Evolutionary conservation across 2,113 vertebrate species (phyloP), one percentile per base, ranked within the genome.

Genomic region (Chlorodrepanis virens): DNA sequence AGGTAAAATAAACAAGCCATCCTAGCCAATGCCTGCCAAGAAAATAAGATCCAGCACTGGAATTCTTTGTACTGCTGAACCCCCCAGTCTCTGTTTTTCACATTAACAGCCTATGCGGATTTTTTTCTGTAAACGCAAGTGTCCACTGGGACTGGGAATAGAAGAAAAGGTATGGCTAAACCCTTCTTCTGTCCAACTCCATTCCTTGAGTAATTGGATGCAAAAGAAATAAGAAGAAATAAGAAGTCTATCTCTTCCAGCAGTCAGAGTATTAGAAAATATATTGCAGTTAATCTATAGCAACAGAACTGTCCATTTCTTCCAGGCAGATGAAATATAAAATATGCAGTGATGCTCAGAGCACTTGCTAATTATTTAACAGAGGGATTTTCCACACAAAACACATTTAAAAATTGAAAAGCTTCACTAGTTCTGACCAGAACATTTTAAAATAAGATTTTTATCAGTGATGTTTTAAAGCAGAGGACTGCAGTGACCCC

Each of bases 1-100:
- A 95, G 71, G 33, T 89, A 95, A 96, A 94, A 94, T 47, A 94
- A 96, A 81, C 25, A 90, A 86, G 74, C 21, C 53, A 65, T 79
- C 7, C 35, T 11, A 85, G 45, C 19, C 22, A 78, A 13, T 37
- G 23, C 5, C 3, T 5, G 50, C 56, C 72, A 91, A 90, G 61
- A 79, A 89, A 89, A 69, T 79, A 94, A 87, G 42, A 95, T 79
- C 70, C 74, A 92, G 77, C 20, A 68, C 35, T 71, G 60, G 54
- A 63, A 50, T 79, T 49, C 35, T 92, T 65, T 31, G 14, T 74
- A 68, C n/a, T 79, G 44, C 64, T 84, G 44, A 82, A 49, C 25
- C 12, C 72, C 44, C 90, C 70, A 37, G 52, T 60, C 31, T 77
- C 60, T 80, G 80, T 3, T 82, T 89, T 89, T 91, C 59, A 79